Evolutionary conservation across 2,113 vertebrate genomes (phyloP).

Genomic region (Nesospiza acunhae): DNA sequence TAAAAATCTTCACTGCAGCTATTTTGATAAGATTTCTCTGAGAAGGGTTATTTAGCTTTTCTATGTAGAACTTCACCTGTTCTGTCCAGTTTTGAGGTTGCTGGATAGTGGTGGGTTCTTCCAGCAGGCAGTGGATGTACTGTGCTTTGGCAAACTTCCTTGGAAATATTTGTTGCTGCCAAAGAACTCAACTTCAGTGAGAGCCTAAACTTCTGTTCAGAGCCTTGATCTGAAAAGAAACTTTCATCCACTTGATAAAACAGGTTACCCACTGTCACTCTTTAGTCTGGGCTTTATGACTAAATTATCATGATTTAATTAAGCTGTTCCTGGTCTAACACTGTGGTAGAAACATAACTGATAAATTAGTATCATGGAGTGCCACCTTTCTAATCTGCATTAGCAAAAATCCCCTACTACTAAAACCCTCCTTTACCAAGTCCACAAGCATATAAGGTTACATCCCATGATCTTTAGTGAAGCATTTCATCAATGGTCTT

Average conservation of each 20-base stretch:
- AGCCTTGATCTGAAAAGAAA: background rate
- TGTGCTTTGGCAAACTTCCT: background rate
- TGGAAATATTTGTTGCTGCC: background rate
- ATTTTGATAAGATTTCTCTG: background rate
- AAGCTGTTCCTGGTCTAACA: background rate
- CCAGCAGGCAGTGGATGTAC: background rate
- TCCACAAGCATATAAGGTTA: background rate
- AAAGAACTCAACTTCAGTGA: background rate
- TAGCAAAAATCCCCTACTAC: background rate
- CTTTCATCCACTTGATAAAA: background rate
- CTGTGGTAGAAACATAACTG: background rate
- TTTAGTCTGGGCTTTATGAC: background rate
- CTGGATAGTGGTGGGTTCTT: background rate
- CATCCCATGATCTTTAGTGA: background rate
- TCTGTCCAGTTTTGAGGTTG: background rate
- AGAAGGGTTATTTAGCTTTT: background rate
- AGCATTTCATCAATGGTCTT: background rate
- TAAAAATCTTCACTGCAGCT: background rate
- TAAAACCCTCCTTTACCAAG: background rate
- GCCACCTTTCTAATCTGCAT: background rate
- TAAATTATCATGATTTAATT: background rate
- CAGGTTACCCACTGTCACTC: background rate
- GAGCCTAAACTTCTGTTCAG: background rate
- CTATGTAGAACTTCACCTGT: background rate
- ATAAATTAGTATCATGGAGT: background rate